These are phyloP conservation scores for Reticulitermes speratus DNA, from an alignment of 1,140 invertebrate genomes.

Conservation along the genomic window DNA sequence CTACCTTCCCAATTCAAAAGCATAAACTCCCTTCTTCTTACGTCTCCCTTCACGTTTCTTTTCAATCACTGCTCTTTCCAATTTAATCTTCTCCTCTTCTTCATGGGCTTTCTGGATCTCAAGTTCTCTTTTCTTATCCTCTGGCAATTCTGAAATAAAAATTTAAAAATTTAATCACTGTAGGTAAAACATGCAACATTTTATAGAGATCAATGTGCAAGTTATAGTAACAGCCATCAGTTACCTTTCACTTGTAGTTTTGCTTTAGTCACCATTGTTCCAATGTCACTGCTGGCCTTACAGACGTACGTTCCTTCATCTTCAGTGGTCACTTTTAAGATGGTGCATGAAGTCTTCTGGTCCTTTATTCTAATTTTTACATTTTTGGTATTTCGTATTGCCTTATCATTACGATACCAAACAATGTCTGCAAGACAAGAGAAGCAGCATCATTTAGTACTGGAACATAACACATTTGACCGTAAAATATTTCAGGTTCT, in stretches of 20 bases:
- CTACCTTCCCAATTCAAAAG: constrained; percentile 11
- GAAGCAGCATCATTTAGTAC: constrained; percentile 1
- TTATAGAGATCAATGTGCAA: too few species aligned
- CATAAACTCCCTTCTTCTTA: constrained; percentile 42
- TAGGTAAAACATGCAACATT: too few species aligned
- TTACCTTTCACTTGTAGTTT: constrained; percentile 68
- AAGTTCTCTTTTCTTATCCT: constrained; percentile 47
- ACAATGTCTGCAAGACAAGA: constrained; percentile 66
- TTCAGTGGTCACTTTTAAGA: constrained; percentile 64
- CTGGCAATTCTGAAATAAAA: constrained; percentile 37
- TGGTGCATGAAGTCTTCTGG: constrained; percentile 69
- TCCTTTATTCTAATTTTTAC: constrained; percentile 71
- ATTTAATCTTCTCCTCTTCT: constrained; percentile 55
- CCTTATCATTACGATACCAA: constrained; percentile 86
- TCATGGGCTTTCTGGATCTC: constrained; percentile 54
- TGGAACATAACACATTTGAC: too few species aligned
- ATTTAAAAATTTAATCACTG: not conserved
- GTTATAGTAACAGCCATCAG: not conserved
- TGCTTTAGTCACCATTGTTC: constrained; percentile 75
- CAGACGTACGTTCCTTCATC: constrained; percentile 84
- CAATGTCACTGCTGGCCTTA: constrained; percentile 78
- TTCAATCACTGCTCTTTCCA: constrained; percentile 53
- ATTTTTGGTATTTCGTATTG: constrained; percentile 70
- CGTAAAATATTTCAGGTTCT: too few species aligned
- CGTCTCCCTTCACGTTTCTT: constrained; percentile 44